Conservation (phyloP, 1,140 invertebrate genomes). For the Drosophila lini region DNA sequence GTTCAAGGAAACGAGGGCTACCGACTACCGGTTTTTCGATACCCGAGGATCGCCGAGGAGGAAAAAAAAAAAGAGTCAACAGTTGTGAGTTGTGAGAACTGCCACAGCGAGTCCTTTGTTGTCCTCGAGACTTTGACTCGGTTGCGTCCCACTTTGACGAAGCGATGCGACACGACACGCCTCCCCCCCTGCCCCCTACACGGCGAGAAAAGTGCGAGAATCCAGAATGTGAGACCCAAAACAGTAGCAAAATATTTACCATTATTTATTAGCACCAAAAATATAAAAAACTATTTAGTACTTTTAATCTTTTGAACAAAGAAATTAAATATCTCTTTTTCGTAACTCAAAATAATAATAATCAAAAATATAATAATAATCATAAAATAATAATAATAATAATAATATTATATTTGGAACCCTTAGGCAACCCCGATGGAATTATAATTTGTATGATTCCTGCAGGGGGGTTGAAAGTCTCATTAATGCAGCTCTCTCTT, state of each 20-base stretch:
- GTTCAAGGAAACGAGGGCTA: slow-evolving; percentile 69
- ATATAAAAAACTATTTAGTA: no score
- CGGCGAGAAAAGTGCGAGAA: neutral
- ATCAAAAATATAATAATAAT: slow-evolving; percentile 38
- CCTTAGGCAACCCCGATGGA: slow-evolving; percentile 14
- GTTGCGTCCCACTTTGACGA: slow-evolving; percentile 78
- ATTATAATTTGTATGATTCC: slow-evolving; percentile 20
- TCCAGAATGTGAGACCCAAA: no score
- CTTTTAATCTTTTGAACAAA: neutral
- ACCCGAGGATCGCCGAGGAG: slow-evolving; percentile 34
- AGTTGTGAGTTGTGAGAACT: slow-evolving; percentile 34
- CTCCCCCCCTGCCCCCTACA: slow-evolving; percentile 9
- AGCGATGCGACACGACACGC: slow-evolving; percentile 38
- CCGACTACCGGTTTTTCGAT: slow-evolving; percentile 64
- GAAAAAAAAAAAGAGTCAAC: slow-evolving; percentile 68
- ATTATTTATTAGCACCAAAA: no score
- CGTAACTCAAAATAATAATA: slow-evolving; percentile 24
- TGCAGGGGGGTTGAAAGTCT: slow-evolving; percentile 57
- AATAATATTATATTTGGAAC: slow-evolving; percentile 8
- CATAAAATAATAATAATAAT: slow-evolving; percentile 27
- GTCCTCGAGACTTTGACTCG: slow-evolving; percentile 74
- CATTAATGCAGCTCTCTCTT: slow-evolving; percentile 49
- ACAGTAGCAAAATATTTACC: no score
- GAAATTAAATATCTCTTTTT: neutral
- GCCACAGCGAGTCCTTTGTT: slow-evolving; percentile 50